Base-by-base conservation (phyloP, 2,888 invertebrate genomes). In the Lepidochrysops patricia region DNA sequence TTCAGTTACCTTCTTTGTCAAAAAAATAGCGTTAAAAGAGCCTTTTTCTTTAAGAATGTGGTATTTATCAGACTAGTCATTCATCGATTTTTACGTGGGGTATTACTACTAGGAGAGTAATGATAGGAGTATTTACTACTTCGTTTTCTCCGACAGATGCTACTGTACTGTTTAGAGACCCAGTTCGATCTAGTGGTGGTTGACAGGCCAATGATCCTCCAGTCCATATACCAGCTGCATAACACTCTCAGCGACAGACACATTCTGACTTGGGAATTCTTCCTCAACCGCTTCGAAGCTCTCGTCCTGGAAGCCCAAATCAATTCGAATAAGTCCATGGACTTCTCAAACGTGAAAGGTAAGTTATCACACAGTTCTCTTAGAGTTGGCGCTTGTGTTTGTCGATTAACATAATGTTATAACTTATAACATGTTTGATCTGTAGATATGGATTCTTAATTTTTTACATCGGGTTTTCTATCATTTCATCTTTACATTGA, bases 101-200 rank as follows among this genome's bases (percentile, higher is more conserved):
- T n/a, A n/a, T n/a, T n/a, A n/a, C n/a, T n/a, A n/a, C n/a, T n/a
- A n/a, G n/a, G n/a, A n/a, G n/a, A 23, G 4, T 43, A 4, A 19
- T 1, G 9, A 32, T 56, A 12, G 5, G 6, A 34, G 12, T 12
- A 57, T 34, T 23, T 34, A 23, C 4, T 12, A 56, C 9, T 34
- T n/a, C 26, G n/a, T 50, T 1, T 57, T 34, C n/a, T 52, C 35
- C 49, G 49, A 43, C 84, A 96, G 94, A 93, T 97, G 61, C 90
- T 98, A 65, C 93, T 97, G 60, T 94, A 95, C 90, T 99, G 99
- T 81, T 87, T 99, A 85, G 99, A 99, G 90, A 96, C 97, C 0
- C 99, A 99, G 89, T 99, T 99, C 88, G 99, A 99, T 90, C 92
- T 96, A 63, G 98, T 99, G 64, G 97, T 98, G 63, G 94, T 97